Conservation (phyloP, 2,797 vertebrate genomes). For the Chiroxiphia lanceolata region DNA sequence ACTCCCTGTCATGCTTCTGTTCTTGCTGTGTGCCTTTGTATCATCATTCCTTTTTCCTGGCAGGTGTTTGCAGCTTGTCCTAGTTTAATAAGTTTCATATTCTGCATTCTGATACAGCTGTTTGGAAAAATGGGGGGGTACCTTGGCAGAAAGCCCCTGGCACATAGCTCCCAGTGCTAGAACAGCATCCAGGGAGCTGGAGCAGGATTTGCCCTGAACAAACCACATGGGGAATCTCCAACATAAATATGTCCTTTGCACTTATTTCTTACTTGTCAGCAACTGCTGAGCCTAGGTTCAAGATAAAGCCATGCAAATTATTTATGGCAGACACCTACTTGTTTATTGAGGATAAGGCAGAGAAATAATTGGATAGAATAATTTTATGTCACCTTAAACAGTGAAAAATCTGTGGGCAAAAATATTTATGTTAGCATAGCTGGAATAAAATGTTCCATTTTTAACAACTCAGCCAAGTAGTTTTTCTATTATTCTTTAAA, state of each 20-base stretch:
- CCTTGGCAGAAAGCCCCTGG: rapidly evolving
- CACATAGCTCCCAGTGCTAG: neutral
- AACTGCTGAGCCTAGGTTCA: neutral
- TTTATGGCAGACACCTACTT: neutral
- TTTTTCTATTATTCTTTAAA: neutral
- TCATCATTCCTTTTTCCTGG: neutral
- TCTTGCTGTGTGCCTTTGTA: neutral
- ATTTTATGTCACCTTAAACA: neutral
- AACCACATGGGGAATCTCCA: neutral
- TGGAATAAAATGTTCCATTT: neutral
- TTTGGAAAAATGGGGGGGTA: neutral
- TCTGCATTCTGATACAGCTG: neutral
- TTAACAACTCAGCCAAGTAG: neutral
- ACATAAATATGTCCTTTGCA: neutral
- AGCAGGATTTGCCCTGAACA: neutral
- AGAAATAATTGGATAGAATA: neutral
- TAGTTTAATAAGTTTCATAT: neutral
- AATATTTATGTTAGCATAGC: neutral
- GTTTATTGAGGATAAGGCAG: neutral
- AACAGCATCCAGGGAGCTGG: neutral
- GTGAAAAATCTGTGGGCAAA: neutral
- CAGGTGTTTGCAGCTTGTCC: neutral
- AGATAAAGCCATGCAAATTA: neutral
- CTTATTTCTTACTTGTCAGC: neutral
- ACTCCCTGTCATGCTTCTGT: neutral